These are phyloP conservation scores for Excalfactoria chinensis DNA, from an alignment of 2,113 vertebrate species.

Conservation along the genomic window DNA sequence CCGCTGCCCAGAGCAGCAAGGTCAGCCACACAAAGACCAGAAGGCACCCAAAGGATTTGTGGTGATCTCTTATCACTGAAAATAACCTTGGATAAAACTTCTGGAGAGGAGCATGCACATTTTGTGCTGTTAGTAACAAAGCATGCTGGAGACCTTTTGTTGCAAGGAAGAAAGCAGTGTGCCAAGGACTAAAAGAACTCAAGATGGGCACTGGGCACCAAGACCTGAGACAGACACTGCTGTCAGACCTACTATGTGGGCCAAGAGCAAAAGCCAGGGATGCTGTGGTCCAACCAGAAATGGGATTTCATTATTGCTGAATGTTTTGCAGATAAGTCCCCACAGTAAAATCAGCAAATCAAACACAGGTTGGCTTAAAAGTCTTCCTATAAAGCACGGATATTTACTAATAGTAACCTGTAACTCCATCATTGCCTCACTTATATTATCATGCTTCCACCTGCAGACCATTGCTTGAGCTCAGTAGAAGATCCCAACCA, in stretches of 20 bases:
- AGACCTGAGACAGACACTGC: accelerated
- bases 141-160: neutral
- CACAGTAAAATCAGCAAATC: neutral
- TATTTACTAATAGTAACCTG: neutral
- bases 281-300: neutral
- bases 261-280: neutral
- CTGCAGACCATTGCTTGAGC: neutral
- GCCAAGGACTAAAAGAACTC: neutral
- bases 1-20: neutral
- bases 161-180: neutral
- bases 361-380: neutral
- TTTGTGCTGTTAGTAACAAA: accelerated
- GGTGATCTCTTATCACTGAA: neutral
- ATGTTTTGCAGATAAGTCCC: neutral
- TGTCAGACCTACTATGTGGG: accelerated
- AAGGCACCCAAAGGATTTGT: neutral
- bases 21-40: neutral
- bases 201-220: no score
- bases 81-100: neutral
- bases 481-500: neutral
- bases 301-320: neutral
- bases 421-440: accelerated
- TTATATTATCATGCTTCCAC: neutral
- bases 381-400: accelerated
- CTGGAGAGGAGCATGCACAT: neutral